Conservation (phyloP, 2,888 invertebrate genomes). For the Drosophila anomalipes region DNA sequence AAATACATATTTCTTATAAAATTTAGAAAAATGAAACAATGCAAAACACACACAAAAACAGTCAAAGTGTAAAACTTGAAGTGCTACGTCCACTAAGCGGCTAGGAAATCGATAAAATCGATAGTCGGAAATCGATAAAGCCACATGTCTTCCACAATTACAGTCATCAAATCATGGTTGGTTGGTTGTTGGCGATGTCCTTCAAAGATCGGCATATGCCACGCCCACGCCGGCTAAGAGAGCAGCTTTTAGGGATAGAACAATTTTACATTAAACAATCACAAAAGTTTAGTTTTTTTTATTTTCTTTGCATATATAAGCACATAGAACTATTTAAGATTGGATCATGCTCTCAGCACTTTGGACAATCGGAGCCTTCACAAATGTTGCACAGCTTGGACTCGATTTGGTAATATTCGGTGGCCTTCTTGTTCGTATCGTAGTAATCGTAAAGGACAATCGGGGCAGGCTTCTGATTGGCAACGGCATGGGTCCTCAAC, state of each 20-base stretch:
- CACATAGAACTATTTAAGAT: not conserved
- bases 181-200: too few species aligned
- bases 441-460: conserved; percentile 96
- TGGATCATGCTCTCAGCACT: conserved; percentile 33
- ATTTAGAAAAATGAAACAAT: not conserved
- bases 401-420: conserved; percentile 76
- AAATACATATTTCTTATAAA: not conserved
- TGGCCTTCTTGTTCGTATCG: conserved; percentile 88
- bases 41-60: not conserved
- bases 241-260: not conserved
- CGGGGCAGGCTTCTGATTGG: conserved; percentile 93
- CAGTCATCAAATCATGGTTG: not conserved
- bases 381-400: conserved; percentile 82
- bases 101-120: not conserved
- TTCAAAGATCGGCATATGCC: too few species aligned
- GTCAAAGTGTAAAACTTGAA: too few species aligned
- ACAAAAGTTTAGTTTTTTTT: conserved; percentile 32
- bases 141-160: not conserved
- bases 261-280: conserved; percentile 41
- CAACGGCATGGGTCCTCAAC: conserved; percentile 92
- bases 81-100: not conserved
- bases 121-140: not conserved
- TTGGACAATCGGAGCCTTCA: conserved; percentile 58
- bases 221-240: too few species aligned
- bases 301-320: not conserved